A percentile compares a stretch with the other conserved stretches of the same genome.
Conservation (phyloP, 1,140 invertebrate genomes). For the Aphelinus atriplicis region DNA sequence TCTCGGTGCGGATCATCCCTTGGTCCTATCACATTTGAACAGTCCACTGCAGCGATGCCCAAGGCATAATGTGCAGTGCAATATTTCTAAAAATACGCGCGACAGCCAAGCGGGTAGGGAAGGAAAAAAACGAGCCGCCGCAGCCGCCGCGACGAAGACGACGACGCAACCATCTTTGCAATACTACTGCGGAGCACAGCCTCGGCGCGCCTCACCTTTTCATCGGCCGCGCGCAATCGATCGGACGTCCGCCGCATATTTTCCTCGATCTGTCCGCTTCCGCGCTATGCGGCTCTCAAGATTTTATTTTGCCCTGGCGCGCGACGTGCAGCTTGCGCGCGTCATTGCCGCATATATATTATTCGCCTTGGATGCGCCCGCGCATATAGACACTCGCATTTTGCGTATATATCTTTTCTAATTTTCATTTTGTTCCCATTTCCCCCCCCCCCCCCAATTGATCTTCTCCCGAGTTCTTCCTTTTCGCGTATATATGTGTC, state of each 20-base stretch:
- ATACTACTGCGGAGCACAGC: background rate
- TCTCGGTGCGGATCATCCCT: conserved; percentile 1
- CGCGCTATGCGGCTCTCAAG: no score
- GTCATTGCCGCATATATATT: no score
- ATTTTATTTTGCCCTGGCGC: no score
- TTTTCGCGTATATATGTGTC: no score
- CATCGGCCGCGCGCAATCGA: conserved; percentile 1
- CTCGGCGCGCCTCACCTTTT: background rate
- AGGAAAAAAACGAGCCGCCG: conserved; percentile 3
- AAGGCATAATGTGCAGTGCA: conserved; percentile 33
- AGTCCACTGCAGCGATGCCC: conserved; percentile 5
- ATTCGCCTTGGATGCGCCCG: no score
- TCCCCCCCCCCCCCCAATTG: no score
- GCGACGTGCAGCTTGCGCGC: no score
- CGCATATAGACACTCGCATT: no score
- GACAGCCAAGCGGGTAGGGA: background rate
- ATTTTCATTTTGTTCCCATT: no score
- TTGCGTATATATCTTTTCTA: no score
- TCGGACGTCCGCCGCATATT: conserved; percentile 3
- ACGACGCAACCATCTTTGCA: conserved; percentile 19
- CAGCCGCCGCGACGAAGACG: background rate
- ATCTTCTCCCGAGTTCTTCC: no score
- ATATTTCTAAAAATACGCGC: conserved; percentile 37
- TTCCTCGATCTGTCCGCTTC: background rate
- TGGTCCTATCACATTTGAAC: conserved; percentile 27